Evolutionary conservation across 2,113 vertebrate genomes (phyloP).

Genomic region (Hippoglossus stenolepis): DNA sequence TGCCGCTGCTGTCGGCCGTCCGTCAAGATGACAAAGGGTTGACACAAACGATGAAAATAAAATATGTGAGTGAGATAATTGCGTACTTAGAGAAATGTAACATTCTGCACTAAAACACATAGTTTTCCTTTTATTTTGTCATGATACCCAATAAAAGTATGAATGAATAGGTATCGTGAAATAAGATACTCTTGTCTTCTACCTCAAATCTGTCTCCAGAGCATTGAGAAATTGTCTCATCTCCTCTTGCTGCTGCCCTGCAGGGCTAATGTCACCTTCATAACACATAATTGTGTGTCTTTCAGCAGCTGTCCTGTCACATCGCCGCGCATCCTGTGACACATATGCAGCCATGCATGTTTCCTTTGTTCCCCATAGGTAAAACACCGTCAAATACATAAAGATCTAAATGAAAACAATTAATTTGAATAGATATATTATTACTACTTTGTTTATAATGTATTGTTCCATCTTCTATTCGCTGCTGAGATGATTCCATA

Average conservation of each 20-base stretch:
- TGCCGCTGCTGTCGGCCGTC: conserved; percentile 54
- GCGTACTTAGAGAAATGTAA: not conserved
- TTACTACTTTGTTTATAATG: too few species aligned
- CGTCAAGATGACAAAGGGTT: conserved; percentile 38
- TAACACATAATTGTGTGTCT: conserved; percentile 51
- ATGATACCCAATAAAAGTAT: not conserved
- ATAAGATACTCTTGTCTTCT: not conserved
- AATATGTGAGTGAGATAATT: not conserved
- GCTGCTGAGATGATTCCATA: too few species aligned
- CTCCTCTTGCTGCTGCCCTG: conserved; percentile 56
- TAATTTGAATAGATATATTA: too few species aligned
- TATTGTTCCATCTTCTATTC: too few species aligned
- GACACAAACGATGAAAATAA: not conserved
- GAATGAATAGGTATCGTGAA: not conserved
- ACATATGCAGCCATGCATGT: conserved; percentile 18
- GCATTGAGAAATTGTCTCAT: conserved; percentile 45
- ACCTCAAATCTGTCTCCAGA: conserved; percentile 34
- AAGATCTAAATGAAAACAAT: not conserved
- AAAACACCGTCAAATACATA: not conserved
- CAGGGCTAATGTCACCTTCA: conserved; percentile 73
- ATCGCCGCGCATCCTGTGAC: conserved; percentile 50
- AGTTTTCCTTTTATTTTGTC: not conserved
- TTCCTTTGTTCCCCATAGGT: conserved; percentile 2
- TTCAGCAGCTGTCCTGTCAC: conserved; percentile 63
- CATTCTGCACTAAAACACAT: not conserved